These are phyloP conservation scores for Lasioglossum lativentre DNA, from an alignment of 2,888 invertebrate species.

Conservation along the genomic window DNA sequence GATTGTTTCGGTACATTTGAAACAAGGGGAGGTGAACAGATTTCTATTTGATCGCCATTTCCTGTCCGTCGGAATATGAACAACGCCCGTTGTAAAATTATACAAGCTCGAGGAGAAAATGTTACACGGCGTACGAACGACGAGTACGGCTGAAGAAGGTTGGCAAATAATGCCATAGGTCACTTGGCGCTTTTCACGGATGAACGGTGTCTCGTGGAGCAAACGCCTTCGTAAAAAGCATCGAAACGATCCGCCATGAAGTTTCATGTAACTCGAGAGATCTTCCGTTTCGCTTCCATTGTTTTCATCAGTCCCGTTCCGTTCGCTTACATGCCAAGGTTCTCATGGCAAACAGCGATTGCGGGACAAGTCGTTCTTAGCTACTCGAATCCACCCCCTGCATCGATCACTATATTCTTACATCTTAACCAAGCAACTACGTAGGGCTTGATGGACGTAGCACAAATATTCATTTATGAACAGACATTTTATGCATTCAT, in stretches of 20 bases:
- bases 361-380: background rate
- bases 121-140: slow-evolving; percentile 35
- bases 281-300: too few species aligned
- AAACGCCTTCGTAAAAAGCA: slow-evolving; percentile 20
- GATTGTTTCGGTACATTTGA: background rate
- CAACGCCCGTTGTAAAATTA: slow-evolving; percentile 52
- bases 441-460: background rate
- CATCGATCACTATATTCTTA: slow-evolving; percentile 8
- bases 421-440: too few species aligned
- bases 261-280: background rate
- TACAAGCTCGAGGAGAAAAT: slow-evolving; percentile 52
- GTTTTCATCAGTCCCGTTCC: too few species aligned
- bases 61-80: slow-evolving; percentile 12
- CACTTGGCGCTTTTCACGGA: slow-evolving; percentile 65
- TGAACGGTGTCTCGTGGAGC: slow-evolving; percentile 41
- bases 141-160: slow-evolving; percentile 45
- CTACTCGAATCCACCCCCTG: background rate
- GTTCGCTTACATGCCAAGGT: too few species aligned
- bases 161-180: slow-evolving; percentile 72
- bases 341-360: background rate
- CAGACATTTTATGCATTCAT: too few species aligned
- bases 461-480: background rate
- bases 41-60: background rate
- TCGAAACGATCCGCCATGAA: background rate
- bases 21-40: background rate